Evolutionary conservation across 2,888 invertebrate species (phyloP).

Genomic region (Philonicus albiceps): DNA sequence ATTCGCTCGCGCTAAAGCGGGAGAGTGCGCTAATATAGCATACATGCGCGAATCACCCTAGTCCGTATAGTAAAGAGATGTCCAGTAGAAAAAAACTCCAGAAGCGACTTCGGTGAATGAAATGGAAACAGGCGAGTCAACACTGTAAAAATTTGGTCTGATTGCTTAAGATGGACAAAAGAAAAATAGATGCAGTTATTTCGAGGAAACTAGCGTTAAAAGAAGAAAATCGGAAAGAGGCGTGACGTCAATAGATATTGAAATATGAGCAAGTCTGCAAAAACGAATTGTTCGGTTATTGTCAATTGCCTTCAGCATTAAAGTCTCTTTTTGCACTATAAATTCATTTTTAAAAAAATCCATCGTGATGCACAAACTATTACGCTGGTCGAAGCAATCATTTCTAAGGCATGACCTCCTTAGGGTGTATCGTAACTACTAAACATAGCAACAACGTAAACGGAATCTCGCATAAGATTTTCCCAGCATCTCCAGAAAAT

Average conservation of each 20-base stretch:
- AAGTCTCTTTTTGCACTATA: conserved; percentile 29
- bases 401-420: conserved; percentile 41
- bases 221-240: conserved; percentile 31
- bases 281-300: conserved; percentile 14
- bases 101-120: conserved; percentile 37
- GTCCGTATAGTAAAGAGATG: conserved; percentile 18
- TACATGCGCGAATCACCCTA: conserved; percentile 40
- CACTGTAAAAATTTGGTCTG: conserved; percentile 44
- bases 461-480: neutral
- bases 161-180: conserved; percentile 46
- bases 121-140: conserved; percentile 38
- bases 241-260: conserved; percentile 37
- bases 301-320: conserved; percentile 34
- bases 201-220: conserved; percentile 43
- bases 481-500: neutral
- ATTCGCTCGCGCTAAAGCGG: conserved; percentile 8
- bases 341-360: conserved; percentile 21
- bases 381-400: conserved; percentile 21
- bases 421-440: conserved; percentile 40
- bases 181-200: conserved; percentile 46
- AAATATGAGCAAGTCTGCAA: conserved; percentile 12
- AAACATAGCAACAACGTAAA: neutral
- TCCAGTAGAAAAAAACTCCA: conserved; percentile 26
- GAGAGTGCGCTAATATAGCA: conserved; percentile 23
- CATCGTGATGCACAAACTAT: conserved; percentile 38